phyloP scores from a whole-genome alignment of 2,113 vertebrate genomes.

The Trachemys scripta region DNA sequence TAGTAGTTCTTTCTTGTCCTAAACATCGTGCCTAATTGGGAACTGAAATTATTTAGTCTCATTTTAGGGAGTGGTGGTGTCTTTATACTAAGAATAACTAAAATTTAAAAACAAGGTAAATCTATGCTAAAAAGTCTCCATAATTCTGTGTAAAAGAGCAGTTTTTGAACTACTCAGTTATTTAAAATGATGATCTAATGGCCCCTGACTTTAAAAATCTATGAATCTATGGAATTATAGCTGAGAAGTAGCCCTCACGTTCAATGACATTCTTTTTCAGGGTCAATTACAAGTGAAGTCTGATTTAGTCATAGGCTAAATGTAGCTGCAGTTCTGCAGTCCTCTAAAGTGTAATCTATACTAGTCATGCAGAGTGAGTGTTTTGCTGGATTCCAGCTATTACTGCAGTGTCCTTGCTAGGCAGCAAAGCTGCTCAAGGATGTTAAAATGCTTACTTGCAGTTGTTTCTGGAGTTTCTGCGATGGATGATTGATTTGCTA shows the following conservation, averaged over 20 bases:
- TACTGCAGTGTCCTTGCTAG: conserved; percentile 59
- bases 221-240: not conserved
- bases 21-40: fast-evolving
- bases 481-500: conserved; percentile 75
- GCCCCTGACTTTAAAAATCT: not conserved
- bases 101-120: not conserved
- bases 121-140: not conserved
- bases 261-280: conserved; percentile 51
- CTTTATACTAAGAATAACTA: not conserved
- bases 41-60: not conserved
- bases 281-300: conserved; percentile 48
- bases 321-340: conserved; percentile 45
- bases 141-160: not conserved
- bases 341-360: conserved; percentile 3
- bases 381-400: conserved; percentile 29
- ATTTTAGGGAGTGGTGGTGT: not conserved
- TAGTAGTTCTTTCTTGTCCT: not conserved
- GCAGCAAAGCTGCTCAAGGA: not conserved
- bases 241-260: conserved; percentile 31
- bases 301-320: conserved; percentile 54
- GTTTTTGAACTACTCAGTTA: not conserved
- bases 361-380: conserved; percentile 18
- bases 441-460: conserved; percentile 58
- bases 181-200: not conserved
- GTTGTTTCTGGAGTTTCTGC: conserved; percentile 24